Base-by-base conservation (phyloP, 2,113 vertebrate species). In the Podarcis raffonei region DNA sequence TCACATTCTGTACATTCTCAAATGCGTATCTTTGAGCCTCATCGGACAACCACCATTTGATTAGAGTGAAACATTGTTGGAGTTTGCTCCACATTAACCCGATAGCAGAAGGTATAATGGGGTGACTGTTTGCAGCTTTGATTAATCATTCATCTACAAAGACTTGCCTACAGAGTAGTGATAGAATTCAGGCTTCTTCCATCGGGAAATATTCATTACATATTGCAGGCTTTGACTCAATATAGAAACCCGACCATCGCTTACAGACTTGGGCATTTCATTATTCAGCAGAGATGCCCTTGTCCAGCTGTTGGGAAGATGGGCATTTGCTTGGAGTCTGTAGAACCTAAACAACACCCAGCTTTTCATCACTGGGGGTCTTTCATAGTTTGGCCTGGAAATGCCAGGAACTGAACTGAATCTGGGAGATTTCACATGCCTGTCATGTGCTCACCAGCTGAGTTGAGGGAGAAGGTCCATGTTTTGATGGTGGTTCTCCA, bases 31-130 rank as follows among this genome's bases (percentile, higher is more conserved):
- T 3, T 69, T 5, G 30, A 16, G n/a, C 18, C 48, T 35, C 25
- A 53, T 35, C 15, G 4, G 59, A 18, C 27, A 11, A 7, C 74
- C 27, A 30, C 32, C 53, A 85, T 37, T 76, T 85, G 53, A 65
- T 85, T 18, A 30, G 25, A 15, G 23, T 5, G 35, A 62, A 59
- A 12, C 75, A 77, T 48, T 86, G 20, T 32, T 79, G 85, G 62
- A 86, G 30, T 86, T 68, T 86, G 75, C 37, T 79, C 59, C 75
- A 69, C 20, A 86, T 68, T 86, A 79, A 86, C 37, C 39, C 68
- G 75, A 79, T 86, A 86, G 74, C 75, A 69, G 39, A 48, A 32
- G 23, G 62, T 48, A 66, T 68, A 86, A 78, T 48, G 8, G 74
- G 75, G 62, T 48, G 85, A 68, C 30, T 32, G 30, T 77, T 71